A percentile compares a stretch with the other conserved stretches of the same genome.
Evolutionary conservation across 2,888 invertebrate species (phyloP).

Genomic region (Opisthograptis luteolata): DNA sequence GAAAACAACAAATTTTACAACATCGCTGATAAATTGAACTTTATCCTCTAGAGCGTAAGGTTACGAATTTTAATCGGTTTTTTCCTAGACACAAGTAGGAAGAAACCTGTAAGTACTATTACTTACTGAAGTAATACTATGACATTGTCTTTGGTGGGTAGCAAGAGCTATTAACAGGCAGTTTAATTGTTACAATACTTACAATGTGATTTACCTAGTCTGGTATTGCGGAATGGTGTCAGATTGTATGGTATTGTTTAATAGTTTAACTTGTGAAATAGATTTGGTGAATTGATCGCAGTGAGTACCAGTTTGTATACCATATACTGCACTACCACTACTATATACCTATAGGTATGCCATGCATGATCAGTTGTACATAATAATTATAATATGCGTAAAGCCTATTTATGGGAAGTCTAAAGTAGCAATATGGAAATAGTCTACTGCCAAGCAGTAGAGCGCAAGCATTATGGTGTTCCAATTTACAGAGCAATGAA

Average conservation of each 20-base stretch:
- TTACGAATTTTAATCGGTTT: neutral
- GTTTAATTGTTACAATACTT: constrained; percentile 35
- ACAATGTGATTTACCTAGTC: constrained; percentile 18
- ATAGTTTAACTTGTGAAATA: constrained; percentile 17
- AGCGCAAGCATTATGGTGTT: no score
- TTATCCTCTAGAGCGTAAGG: neutral
- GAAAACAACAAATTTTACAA: constrained; percentile 19
- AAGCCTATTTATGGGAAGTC: no score
- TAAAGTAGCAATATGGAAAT: no score
- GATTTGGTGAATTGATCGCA: no score
- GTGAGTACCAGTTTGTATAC: no score
- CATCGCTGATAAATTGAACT: constrained; percentile 15
- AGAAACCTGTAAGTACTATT: neutral
- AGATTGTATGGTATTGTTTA: constrained; percentile 19
- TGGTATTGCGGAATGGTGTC: constrained; percentile 16
- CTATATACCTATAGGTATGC: no score
- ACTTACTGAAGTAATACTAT: constrained; percentile 22
- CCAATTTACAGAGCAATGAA: no score
- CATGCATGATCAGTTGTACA: no score
- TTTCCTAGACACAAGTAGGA: neutral
- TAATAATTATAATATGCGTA: no score
- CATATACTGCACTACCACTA: no score
- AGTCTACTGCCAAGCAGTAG: no score
- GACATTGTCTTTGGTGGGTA: constrained; percentile 56
- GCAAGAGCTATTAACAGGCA: constrained; percentile 17